Base-by-base conservation (phyloP, 2,797 vertebrate genomes). In the Siniperca undulata region DNA sequence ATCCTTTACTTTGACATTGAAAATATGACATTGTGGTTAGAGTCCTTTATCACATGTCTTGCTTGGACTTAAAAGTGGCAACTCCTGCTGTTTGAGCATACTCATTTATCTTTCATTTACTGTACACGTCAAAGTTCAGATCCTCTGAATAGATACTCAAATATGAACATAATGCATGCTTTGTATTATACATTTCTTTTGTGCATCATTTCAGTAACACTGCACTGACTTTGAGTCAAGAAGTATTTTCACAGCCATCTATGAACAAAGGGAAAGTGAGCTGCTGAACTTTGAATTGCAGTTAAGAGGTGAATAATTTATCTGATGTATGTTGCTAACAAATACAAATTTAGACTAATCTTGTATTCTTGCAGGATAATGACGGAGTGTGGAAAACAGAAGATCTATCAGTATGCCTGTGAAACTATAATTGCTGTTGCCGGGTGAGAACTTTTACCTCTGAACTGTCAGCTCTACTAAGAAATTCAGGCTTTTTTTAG, bases 391-490 rank as follows among this genome's bases (percentile, higher is more conserved):
- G 36, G 36, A 80, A 77, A 64, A 48, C n/a, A 50, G 30, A 4
- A 50, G 38, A 50, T 71, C 30, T 34, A 75, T 78, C 71, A 20
- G 67, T 65, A 42, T 13, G 58, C 55, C 34, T 67, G 50, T 75
- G 67, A 85, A 52, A 76, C 14, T 61, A n/a, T 24, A 76, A 76
- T 0, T 34, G 55, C n/a, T 56, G 27, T 14, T 72, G 36, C 55
- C 22, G 11, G 52, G 9, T 78, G 58, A 77, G n/a, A 74, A 77
- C 34, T 64, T 48, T 40, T 52, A 42, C 48, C 48, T 52, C 8
- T 44, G 7, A 68, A 77, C 34, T 71, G 59, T 61, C 52, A 62
- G 36, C 40, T 55, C 61, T 42, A n/a, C 12, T 52, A 38, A 69
- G 24, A 70, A 30, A 52, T 73, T 58, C 11, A 53, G 17, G 34